Evolutionary conservation across 2,888 invertebrate species (phyloP).

Genomic region (Syrphus vitripennis): DNA sequence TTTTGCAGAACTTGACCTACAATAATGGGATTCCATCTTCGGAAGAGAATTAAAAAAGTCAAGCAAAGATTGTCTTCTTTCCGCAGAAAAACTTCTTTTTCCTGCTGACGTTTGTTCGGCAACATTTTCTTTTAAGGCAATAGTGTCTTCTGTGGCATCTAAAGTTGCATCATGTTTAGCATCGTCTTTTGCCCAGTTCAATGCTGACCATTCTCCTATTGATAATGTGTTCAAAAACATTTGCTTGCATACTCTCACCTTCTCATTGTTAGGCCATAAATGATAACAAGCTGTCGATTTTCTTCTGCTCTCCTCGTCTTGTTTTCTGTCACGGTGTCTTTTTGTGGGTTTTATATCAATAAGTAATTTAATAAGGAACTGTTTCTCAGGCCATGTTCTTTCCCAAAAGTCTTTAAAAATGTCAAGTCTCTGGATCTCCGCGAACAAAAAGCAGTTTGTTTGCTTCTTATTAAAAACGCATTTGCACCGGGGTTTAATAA

Average conservation of each 20-base stretch:
- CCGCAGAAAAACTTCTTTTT: background rate
- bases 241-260: slow-evolving; percentile 4
- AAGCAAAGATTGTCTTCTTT: background rate
- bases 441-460: slow-evolving; percentile 7
- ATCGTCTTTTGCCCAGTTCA: background rate
- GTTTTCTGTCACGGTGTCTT: slow-evolving; percentile 5
- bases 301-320: background rate
- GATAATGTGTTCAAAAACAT: background rate
- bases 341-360: background rate
- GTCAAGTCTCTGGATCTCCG: background rate
- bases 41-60: background rate
- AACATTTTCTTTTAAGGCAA: background rate
- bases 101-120: background rate
- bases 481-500: slow-evolving; percentile 17
- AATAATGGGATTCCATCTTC: background rate
- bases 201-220: background rate
- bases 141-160: background rate
- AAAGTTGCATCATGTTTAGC: background rate
- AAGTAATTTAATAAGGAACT: slow-evolving; percentile 1
- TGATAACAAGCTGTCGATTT: background rate
- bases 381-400: slow-evolving; percentile 8
- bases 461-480: background rate
- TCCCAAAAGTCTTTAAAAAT: slow-evolving; percentile 14
- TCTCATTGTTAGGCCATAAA: slow-evolving; percentile 11
- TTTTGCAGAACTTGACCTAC: slow-evolving; percentile 9